A percentile compares a stretch with the other conserved stretches of the same genome.
phyloP scores from a whole-genome alignment of 2,113 vertebrate genomes.

The Balaenoptera acutorostrata region DNA sequence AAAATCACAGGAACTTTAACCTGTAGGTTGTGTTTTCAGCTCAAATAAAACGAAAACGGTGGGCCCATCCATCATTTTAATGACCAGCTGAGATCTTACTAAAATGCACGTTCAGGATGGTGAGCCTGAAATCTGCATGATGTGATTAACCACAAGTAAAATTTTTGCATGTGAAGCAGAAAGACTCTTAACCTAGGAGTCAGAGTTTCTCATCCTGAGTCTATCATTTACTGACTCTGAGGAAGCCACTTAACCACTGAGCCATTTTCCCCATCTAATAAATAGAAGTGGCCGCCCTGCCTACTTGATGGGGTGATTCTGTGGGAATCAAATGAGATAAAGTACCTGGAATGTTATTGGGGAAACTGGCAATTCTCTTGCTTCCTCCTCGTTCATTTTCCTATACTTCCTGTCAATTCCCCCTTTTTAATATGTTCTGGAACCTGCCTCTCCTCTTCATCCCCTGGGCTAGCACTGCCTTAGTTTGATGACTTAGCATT shows the following conservation, averaged over 20 bases:
- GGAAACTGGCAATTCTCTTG: not conserved
- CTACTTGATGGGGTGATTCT: not conserved
- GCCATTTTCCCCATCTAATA: not conserved
- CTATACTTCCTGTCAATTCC: not conserved
- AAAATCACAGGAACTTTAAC: not conserved
- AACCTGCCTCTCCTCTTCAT: not conserved
- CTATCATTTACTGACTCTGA: not conserved
- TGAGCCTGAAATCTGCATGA: not conserved
- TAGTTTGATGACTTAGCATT: not conserved
- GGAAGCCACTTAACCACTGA: not conserved
- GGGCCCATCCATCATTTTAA: not conserved
- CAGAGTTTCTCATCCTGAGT: not conserved
- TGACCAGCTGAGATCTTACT: not conserved
- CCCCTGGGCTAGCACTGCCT: not conserved
- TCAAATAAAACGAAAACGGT: not conserved
- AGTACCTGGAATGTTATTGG: not conserved
- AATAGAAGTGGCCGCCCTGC: not conserved
- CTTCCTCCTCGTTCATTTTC: not conserved
- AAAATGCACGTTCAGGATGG: not conserved
- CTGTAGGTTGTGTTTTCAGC: not conserved
- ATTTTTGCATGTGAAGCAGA: not conserved
- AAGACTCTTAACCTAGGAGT: not conserved
- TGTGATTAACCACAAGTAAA: not conserved
- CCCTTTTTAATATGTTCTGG: not conserved
- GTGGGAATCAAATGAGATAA: not conserved